Evolutionary conservation across 2,888 invertebrate genomes (phyloP), one percentile per base, ranked within the genome.

Genomic region (Rhaphigaster nebulosa): DNA sequence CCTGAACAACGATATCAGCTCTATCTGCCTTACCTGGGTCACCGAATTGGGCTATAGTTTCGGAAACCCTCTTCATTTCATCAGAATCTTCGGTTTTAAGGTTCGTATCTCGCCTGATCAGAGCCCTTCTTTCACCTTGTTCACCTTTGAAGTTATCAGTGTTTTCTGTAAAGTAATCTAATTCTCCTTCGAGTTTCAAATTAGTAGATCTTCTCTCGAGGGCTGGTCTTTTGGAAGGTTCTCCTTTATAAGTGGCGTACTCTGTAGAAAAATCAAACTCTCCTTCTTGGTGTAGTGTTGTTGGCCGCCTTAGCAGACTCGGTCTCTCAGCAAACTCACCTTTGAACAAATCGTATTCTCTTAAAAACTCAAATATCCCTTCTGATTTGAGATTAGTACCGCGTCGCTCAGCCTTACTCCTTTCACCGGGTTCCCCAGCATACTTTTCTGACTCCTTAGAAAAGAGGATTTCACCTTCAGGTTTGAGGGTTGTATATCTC

Each of bases 271-370:
- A 87, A 56, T 92, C 91, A 0, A 91, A 45, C 5, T 87, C 90
- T 26, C 92, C 92, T 87, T 92, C 92, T 88, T 92, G 88, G 70
- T 91, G 91, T 34, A 92, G 89, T 13, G 90, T 92, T n/a, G 92
- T 93, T 29, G 91, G 87, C 10, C 92, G 92, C 70, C 92, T 91
- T n/a, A 84, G 70, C 29, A 92, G 87, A 60, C 88, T 91, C 0
- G 93, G 91, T 50, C 92, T 90, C 84, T 91, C 56, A 12, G 38
- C 18, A 38, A 38, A 87, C 12, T 84, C 90, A 18, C 90, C 90
- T 70, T 90, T 92, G n/a, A 92, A 92, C 34, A 91, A 91, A 29
- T 90, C 89, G 56, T 92, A 92, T 34, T 91, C 90, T 34, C 88
- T 76, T 65, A 87, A 90, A 70, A 91, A 91, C 38, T 92, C 80